A percentile compares a stretch with the other conserved stretches of the same genome.
These are phyloP conservation scores for Argynnis bischoffii DNA, from an alignment of 2,888 invertebrate species.

Conservation along the genomic window DNA sequence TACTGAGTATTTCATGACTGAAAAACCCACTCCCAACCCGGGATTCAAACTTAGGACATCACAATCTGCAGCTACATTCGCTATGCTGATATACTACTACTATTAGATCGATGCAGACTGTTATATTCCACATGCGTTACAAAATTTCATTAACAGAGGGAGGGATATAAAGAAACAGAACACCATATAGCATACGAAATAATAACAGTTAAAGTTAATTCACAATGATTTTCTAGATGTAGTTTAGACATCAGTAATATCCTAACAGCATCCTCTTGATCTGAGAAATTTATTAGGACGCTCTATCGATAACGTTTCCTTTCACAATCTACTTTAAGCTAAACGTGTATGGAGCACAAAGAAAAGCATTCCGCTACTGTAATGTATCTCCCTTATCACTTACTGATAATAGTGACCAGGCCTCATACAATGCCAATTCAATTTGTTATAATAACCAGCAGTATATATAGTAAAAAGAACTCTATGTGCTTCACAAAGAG, in stretches of 20 bases:
- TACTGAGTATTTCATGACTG: no score
- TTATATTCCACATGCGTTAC: no score
- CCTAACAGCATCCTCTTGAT: background rate
- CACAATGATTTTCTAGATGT: no score
- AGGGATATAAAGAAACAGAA: no score
- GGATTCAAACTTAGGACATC: no score
- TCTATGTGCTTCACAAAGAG: conserved; percentile 38
- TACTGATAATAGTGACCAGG: conserved; percentile 68
- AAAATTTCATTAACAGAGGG: no score
- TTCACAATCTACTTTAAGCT: conserved; percentile 33
- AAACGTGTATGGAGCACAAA: conserved; percentile 52
- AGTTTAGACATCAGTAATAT: conserved; percentile 10
- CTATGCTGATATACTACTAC: no score
- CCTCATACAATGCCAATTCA: conserved; percentile 46
- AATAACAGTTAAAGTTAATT: no score
- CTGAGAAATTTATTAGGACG: conserved; percentile 6
- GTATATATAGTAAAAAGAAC: conserved; percentile 44
- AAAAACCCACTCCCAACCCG: no score
- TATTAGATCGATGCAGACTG: no score
- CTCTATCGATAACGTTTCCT: conserved; percentile 12
- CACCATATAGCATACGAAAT: no score
- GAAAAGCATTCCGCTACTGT: conserved; percentile 74
- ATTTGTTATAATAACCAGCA: conserved; percentile 48
- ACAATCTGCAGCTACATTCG: no score
- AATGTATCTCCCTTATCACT: conserved; percentile 72